Evolutionary conservation across 1,140 invertebrate genomes (phyloP).

Genomic region (Anthonomus grandis): DNA sequence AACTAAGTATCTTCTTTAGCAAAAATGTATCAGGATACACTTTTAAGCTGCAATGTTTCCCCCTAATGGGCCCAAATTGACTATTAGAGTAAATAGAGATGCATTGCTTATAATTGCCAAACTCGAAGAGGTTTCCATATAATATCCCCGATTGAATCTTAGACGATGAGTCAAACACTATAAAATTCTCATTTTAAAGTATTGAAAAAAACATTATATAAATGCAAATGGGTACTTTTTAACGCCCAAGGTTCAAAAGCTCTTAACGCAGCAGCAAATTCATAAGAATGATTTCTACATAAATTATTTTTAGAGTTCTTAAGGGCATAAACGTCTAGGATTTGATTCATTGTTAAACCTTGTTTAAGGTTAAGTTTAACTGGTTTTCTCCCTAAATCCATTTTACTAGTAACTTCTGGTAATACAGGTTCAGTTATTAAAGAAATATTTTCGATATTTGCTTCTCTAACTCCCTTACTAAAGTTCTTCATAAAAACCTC

Average conservation of each 20-base stretch:
- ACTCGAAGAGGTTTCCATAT: slow-evolving; percentile 34
- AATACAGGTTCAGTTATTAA: too few relatives aligned
- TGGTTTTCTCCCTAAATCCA: too few relatives aligned
- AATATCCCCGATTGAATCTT: slow-evolving; percentile 37
- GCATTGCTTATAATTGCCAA: slow-evolving; percentile 36
- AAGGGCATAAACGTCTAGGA: slow-evolving; percentile 26
- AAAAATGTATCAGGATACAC: slow-evolving; percentile 19
- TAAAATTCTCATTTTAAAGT: slow-evolving; percentile 5
- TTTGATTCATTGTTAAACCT: slow-evolving; percentile 29
- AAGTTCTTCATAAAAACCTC: too few relatives aligned
- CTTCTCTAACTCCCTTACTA: too few relatives aligned
- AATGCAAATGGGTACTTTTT: slow-evolving; percentile 24
- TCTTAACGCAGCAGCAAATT: slow-evolving; percentile 24
- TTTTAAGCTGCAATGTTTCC: slow-evolving; percentile 31
- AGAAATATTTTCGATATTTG: too few relatives aligned
- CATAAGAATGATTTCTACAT: slow-evolving; percentile 29
- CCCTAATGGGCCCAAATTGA: slow-evolving; percentile 16
- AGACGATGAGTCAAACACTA: slow-evolving; percentile 43
- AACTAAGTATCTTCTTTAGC: slow-evolving; percentile 29
- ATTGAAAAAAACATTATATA: too few relatives aligned
- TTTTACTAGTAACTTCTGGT: too few relatives aligned
- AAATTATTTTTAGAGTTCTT: slow-evolving; percentile 16
- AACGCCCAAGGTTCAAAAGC: slow-evolving; percentile 33
- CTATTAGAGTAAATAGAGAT: slow-evolving; percentile 14
- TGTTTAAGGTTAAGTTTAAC: slow-evolving; percentile 34